Conservation (phyloP, 1,140 invertebrate species). For the Aphis gossypii region DNA sequence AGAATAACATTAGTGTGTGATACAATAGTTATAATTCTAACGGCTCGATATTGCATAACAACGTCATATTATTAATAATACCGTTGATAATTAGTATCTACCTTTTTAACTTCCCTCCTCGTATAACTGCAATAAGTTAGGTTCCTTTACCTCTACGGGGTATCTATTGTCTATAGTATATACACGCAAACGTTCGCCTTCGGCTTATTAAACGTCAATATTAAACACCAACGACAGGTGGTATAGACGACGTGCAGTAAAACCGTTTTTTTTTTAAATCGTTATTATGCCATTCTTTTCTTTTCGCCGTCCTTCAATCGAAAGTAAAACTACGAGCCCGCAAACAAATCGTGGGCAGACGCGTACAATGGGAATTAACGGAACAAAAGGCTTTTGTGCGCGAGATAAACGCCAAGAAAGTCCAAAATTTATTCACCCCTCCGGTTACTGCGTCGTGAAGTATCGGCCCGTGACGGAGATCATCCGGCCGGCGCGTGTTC, state of each 20-base stretch:
- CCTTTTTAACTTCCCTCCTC: background rate
- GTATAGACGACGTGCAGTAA: background rate
- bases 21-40: background rate
- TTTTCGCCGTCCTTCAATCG: constrained; percentile 1
- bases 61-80: background rate
- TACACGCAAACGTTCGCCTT: background rate
- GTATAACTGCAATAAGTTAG: background rate
- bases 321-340: background rate
- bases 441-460: background rate
- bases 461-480: background rate
- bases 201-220: background rate
- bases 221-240: background rate
- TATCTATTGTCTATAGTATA: background rate
- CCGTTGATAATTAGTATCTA: background rate
- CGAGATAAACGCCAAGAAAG: background rate
- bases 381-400: background rate
- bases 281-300: background rate
- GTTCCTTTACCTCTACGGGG: background rate
- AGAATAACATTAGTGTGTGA: background rate
- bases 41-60: background rate
- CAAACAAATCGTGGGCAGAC: background rate
- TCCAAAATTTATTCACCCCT: constrained; percentile 40
- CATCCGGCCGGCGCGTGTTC: background rate
- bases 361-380: constrained; percentile 24
- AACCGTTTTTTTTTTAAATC: background rate